Base-by-base conservation (phyloP, 2,113 vertebrate species). In the Corythornis vintsioides region DNA sequence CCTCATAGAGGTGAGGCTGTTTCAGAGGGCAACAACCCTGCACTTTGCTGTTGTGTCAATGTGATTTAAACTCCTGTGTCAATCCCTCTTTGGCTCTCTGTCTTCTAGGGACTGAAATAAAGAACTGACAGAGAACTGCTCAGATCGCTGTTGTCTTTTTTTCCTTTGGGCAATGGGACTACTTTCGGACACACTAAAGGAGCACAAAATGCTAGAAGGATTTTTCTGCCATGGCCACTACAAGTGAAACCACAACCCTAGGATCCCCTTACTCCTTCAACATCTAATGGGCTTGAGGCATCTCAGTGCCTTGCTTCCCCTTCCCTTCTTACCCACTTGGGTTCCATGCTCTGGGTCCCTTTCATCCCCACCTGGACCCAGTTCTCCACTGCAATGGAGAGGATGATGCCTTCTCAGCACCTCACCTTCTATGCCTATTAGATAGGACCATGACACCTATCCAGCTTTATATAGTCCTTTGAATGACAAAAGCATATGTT, bases 51-150 rank as follows among this genome's bases (percentile, higher is more conserved):
- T 48, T 64, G 11, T 67, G 63, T 52, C 18, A 4, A 5, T 38
- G 25, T 33, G 50, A 79, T 28, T 20, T 48, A 69, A 70, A 59
- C 5, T 74, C 45, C 40, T 29, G 28, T 26, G 25, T 28, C 16
- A 6, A 20, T 52, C 22, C 53, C 4, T 76, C 55, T 67, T 70
- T 63, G 21, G 13, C 11, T 19, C 11, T 87, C 35, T 61, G 19
- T 72, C 24, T 90, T 84, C 59, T 55, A 43, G 15, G 20, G 20
- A 12, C 15, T 88, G 59, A 90, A 91, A 92, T 88, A 95, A 94
- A 93, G 67, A 67, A 40, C 9, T 2, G 7, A 18, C 71, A 84
- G 55, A 75, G 74, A 94, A 53, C 19, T 2, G 2, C 33, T 88
- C 20, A 52, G n/a, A 77, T 4, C 1, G 2, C 25, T 83, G 38